phyloP scores from a whole-genome alignment of 2,888 invertebrate genomes.

The Phalera bucephala region DNA sequence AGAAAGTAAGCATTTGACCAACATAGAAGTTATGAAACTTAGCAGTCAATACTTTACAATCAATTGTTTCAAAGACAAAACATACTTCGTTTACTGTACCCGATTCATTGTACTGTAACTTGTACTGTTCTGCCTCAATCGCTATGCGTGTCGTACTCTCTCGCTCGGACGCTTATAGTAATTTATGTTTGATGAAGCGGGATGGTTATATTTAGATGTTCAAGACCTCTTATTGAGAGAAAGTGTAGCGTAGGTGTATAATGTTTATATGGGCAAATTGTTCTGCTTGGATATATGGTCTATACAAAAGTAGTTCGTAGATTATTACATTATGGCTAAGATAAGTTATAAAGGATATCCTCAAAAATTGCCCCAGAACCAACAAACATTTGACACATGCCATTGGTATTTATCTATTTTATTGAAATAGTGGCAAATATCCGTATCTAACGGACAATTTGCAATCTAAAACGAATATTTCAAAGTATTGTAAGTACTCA shows the following conservation, averaged over 20 bases:
- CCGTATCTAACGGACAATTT: too few species aligned
- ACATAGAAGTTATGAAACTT: too few species aligned
- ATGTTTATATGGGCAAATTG: constrained; percentile 19
- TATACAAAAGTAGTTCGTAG: background rate
- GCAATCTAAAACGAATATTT: too few species aligned
- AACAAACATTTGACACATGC: too few species aligned
- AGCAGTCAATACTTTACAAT: too few species aligned
- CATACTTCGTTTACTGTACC: constrained; percentile 19
- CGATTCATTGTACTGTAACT: background rate
- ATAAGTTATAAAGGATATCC: too few species aligned
- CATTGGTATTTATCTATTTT: too few species aligned
- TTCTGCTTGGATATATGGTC: constrained; percentile 2
- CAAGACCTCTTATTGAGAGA: constrained; percentile 53
- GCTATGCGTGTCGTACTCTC: constrained; percentile 37
- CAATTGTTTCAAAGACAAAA: constrained; percentile 19
- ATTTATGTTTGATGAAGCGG: constrained; percentile 35
- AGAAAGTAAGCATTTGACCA: too few species aligned
- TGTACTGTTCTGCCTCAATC: constrained; percentile 47
- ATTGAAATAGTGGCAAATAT: too few species aligned
- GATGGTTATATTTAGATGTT: constrained; percentile 35
- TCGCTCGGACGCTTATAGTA: constrained; percentile 47
- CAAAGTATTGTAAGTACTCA: too few species aligned
- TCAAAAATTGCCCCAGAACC: too few species aligned
- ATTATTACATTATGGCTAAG: too few species aligned
- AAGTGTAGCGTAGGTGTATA: constrained; percentile 42